Conservation (phyloP, 2,113 vertebrate species). For the Lonchura striata region DNA sequence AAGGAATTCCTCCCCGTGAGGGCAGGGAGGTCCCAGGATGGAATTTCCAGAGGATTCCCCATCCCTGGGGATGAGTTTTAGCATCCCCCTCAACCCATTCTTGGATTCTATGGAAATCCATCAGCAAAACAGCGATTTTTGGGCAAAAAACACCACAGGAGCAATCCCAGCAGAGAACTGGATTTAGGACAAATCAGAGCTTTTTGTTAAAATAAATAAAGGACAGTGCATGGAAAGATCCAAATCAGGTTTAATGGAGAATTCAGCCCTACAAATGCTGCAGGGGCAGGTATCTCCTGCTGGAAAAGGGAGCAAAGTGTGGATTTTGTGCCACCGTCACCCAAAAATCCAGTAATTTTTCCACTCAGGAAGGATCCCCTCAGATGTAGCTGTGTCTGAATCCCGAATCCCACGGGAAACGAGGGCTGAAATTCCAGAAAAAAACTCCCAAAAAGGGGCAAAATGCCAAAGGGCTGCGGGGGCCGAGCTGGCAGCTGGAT, state of each 20-base stretch:
- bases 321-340: background rate
- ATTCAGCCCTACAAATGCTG: background rate
- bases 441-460: background rate
- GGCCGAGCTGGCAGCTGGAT: background rate
- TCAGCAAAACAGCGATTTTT: accelerated
- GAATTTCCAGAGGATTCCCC: background rate
- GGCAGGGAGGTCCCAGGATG: accelerated
- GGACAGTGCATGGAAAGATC: accelerated
- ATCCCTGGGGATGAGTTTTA: background rate
- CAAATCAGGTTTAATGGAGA: background rate
- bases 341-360: background rate
- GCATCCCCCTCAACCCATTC: no score
- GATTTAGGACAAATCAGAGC: background rate
- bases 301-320: background rate
- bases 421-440: background rate
- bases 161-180: accelerated
- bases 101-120: background rate
- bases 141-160: background rate
- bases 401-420: background rate
- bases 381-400: no score
- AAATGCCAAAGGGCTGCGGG: background rate
- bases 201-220: background rate
- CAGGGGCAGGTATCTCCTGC: background rate
- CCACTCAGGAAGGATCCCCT: background rate
- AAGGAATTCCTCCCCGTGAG: background rate